A percentile compares a stretch with the other conserved stretches of the same genome.
These are phyloP conservation scores for Adelosebastes latens DNA, from an alignment of 2,797 vertebrate species.

Conservation along the genomic window DNA sequence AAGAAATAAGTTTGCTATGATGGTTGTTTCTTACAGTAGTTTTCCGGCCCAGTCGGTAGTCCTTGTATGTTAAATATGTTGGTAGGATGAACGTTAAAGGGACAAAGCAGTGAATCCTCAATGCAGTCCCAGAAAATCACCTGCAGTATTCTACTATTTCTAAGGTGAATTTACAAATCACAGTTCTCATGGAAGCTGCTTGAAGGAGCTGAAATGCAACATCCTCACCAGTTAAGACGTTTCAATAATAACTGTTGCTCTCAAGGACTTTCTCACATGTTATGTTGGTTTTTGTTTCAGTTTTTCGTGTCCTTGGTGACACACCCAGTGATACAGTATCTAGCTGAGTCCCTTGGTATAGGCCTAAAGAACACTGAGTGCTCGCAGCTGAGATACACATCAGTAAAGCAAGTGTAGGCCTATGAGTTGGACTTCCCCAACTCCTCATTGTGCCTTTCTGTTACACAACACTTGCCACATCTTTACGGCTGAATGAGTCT, in stretches of 20 bases:
- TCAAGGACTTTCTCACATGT: background rate
- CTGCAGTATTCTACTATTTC: no score
- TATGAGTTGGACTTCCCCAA: constrained; percentile 36
- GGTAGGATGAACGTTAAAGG: background rate
- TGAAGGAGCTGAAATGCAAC: background rate
- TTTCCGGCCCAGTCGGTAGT: no score
- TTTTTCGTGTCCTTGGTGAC: background rate
- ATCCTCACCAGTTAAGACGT: background rate
- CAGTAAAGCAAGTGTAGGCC: constrained; percentile 26
- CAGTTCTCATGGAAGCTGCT: background rate
- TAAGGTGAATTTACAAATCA: background rate
- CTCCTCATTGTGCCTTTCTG: constrained; percentile 7
- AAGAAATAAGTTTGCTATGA: no score
- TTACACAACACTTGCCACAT: constrained; percentile 42
- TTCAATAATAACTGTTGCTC: background rate
- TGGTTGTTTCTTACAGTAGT: no score
- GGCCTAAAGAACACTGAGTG: background rate
- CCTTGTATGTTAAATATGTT: no score
- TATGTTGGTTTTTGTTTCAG: background rate
- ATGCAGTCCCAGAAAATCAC: background rate
- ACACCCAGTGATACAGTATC: background rate
- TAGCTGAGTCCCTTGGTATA: background rate
- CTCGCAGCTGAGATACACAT: constrained; percentile 33
- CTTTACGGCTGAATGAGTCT: constrained; percentile 50
- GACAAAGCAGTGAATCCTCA: background rate